phyloP scores from a whole-genome alignment of 2,888 invertebrate species.

The Oxycera nigricornis region DNA sequence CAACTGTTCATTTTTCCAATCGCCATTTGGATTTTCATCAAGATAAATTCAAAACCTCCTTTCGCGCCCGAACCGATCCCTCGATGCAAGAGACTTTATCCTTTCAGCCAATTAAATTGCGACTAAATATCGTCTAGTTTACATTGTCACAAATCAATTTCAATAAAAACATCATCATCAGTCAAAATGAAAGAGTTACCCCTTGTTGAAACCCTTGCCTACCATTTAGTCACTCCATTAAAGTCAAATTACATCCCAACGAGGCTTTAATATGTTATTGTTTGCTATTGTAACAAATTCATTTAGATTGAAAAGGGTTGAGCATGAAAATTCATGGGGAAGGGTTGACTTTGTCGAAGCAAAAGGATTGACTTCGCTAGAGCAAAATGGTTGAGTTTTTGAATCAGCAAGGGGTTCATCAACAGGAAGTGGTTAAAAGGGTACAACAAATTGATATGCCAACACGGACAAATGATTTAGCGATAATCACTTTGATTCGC shows the following conservation, averaged over 20 bases:
- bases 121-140: neutral
- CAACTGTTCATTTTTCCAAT: too few relatives aligned
- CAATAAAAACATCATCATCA: constrained; percentile 11
- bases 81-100: constrained; percentile 1
- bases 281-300: constrained; percentile 2
- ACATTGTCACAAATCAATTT: constrained; percentile 15
- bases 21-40: too few relatives aligned
- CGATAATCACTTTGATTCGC: neutral
- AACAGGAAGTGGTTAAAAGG: neutral
- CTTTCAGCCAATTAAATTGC: constrained; percentile 15
- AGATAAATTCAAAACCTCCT: too few relatives aligned
- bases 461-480: neutral
- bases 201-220: neutral
- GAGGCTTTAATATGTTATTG: neutral
- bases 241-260: neutral
- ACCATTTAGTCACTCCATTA: constrained; percentile 31
- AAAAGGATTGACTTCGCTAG: neutral
- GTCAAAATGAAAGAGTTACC: constrained; percentile 11
- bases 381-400: too few relatives aligned
- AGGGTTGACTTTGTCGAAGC: neutral
- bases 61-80: too few relatives aligned
- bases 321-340: neutral
- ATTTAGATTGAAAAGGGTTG: neutral
- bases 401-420: neutral
- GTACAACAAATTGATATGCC: neutral